A percentile compares a stretch with the other conserved stretches of the same genome.
phyloP scores from a whole-genome alignment of 2,113 vertebrate genomes.

The Pedetes capensis region DNA sequence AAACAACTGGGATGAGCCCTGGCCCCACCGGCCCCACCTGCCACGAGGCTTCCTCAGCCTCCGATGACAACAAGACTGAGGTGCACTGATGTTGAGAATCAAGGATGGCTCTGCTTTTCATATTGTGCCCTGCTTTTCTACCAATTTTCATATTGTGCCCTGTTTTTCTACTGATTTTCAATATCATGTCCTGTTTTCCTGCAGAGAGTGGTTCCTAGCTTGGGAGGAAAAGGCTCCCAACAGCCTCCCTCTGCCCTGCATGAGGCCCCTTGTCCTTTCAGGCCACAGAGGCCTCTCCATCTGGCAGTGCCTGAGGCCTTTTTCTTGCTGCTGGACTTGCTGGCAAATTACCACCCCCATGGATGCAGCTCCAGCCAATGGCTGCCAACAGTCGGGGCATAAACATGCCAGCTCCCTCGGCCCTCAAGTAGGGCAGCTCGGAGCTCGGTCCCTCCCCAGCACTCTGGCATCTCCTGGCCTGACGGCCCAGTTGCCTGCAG shows the following conservation, averaged over 20 bases:
- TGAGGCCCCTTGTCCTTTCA: not conserved
- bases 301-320: not conserved
- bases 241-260: fast-evolving
- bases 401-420: not conserved
- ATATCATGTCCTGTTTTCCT: not conserved
- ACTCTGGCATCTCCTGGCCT: not conserved
- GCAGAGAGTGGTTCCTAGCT: not conserved
- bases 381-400: not conserved
- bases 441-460: not conserved
- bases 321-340: not conserved
- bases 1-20: too few species aligned
- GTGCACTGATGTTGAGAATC: fast-evolving
- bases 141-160: not conserved
- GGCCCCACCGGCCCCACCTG: fast-evolving
- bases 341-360: not conserved
- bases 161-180: not conserved
- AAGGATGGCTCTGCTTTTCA: not conserved
- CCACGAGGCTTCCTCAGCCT: not conserved
- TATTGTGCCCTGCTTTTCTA: not conserved
- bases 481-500: not conserved
- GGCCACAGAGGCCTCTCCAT: not conserved
- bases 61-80: too few species aligned
- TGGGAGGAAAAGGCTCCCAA: not conserved
- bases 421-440: not conserved
- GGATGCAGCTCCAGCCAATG: not conserved